phyloP scores from a whole-genome alignment of 2,888 invertebrate genomes.

The Amorpha juglandis region DNA sequence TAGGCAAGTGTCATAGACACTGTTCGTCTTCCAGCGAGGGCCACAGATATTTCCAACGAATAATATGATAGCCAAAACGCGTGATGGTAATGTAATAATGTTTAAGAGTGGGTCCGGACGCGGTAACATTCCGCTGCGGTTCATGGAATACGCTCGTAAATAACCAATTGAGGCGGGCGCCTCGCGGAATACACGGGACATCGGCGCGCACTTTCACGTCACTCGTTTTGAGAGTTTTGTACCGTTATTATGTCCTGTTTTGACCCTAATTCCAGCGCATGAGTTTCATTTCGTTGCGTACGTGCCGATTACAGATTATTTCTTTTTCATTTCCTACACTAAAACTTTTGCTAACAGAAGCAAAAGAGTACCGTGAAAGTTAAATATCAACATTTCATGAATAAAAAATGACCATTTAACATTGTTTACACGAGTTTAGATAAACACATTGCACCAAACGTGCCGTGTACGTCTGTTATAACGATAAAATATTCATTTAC shows the following conservation, averaged over 20 bases:
- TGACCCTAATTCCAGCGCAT: no score
- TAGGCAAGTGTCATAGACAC: no score
- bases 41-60: neutral
- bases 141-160: conserved; percentile 30
- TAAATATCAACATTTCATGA: conserved; percentile 18
- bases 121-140: conserved; percentile 25
- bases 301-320: neutral
- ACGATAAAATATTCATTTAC: conserved; percentile 18
- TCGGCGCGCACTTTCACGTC: neutral
- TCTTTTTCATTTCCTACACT: neutral
- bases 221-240: neutral
- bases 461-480: conserved; percentile 1
- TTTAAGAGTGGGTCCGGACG: conserved; percentile 20
- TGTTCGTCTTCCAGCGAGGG: no score
- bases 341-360: neutral
- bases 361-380: conserved; percentile 6
- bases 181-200: neutral
- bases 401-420: conserved; percentile 18
- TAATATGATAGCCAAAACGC: neutral
- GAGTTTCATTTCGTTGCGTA: neutral
- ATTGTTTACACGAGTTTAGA: conserved; percentile 11
- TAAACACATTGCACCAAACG: conserved; percentile 19
- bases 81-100: conserved; percentile 1
- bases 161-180: conserved; percentile 16
- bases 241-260: neutral